Percentiles rank a stretch among this genome's conserved stretches.
Evolutionary conservation across 2,113 vertebrate species (phyloP).

Genomic region (Syngnathus scovelli): DNA sequence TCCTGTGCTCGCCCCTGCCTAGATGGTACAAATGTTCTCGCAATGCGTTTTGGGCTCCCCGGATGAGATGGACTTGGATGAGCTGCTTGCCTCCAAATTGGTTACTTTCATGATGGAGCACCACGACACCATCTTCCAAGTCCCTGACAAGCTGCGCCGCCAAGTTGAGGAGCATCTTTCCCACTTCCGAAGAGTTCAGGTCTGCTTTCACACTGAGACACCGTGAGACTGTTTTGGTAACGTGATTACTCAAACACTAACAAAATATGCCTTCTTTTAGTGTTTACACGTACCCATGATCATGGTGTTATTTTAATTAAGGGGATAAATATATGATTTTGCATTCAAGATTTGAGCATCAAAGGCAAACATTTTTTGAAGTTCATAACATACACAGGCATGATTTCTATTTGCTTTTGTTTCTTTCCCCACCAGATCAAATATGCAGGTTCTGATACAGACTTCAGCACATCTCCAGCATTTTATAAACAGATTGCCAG

Average conservation of each 20-base stretch:
- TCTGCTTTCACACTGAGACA: constrained; percentile 6
- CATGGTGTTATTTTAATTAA: neutral
- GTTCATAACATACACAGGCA: neutral
- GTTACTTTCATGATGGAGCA: constrained; percentile 64
- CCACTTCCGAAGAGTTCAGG: constrained; percentile 61
- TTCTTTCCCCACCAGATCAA: constrained; percentile 49
- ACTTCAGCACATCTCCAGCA: constrained; percentile 57
- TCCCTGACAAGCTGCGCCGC: constrained; percentile 41
- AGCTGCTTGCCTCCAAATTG: constrained; percentile 61
- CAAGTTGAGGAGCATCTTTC: constrained; percentile 64
- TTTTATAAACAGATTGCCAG: constrained; percentile 55
- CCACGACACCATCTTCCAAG: constrained; percentile 51
- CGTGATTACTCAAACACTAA: neutral
- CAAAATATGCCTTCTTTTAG: neutral
- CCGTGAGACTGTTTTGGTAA: neutral
- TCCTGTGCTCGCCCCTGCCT: neutral
- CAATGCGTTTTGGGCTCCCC: constrained; percentile 56
- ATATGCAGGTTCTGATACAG: constrained; percentile 59
- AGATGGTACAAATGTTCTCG: constrained; percentile 65
- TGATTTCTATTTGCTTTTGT: neutral
- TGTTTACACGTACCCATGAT: neutral
- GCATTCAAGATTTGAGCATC: neutral
- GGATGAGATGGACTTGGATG: constrained; percentile 64
- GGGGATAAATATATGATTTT: neutral
- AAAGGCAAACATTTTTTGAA: neutral